A percentile compares a stretch with the other conserved stretches of the same genome.
These are phyloP conservation scores for Rhysida immarginata DNA, from an alignment of 1,140 invertebrate species.

Conservation along the genomic window DNA sequence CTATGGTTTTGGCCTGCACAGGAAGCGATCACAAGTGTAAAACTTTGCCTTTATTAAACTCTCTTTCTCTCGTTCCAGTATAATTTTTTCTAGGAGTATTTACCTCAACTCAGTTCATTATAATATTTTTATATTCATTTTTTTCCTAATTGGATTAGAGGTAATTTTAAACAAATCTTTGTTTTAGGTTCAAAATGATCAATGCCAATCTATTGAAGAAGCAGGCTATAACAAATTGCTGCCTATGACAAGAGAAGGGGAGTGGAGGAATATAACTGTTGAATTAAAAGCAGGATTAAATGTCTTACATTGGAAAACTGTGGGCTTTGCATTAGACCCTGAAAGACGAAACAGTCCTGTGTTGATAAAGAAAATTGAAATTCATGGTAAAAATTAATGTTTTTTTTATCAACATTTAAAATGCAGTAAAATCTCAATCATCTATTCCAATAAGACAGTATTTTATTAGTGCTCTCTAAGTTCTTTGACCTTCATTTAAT, in stretches of 20 bases:
- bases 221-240: conserved; percentile 33
- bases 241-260: conserved; percentile 31
- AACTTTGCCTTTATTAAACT: too few relatives aligned
- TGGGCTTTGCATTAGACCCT: conserved; percentile 27
- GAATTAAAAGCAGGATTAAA: conserved; percentile 34
- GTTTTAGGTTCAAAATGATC: conserved; percentile 35
- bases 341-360: conserved; percentile 27
- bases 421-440: not conserved
- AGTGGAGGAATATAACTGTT: conserved; percentile 32
- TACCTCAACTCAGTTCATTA: too few relatives aligned
- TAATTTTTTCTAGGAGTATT: too few relatives aligned
- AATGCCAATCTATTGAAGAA: conserved; percentile 33
- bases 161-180: not conserved
- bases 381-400: conserved; percentile 28
- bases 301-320: conserved; percentile 37
- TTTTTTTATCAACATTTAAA: not conserved
- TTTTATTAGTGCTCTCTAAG: too few relatives aligned
- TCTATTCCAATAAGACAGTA: too few relatives aligned
- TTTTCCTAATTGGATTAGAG: not conserved
- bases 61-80: too few relatives aligned
- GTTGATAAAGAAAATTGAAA: conserved; percentile 30
- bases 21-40: too few relatives aligned
- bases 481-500: too few relatives aligned
- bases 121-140: too few relatives aligned
- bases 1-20: too few relatives aligned